Conservation (phyloP, 2,888 invertebrate species). For the Microctonus hyperodae region DNA sequence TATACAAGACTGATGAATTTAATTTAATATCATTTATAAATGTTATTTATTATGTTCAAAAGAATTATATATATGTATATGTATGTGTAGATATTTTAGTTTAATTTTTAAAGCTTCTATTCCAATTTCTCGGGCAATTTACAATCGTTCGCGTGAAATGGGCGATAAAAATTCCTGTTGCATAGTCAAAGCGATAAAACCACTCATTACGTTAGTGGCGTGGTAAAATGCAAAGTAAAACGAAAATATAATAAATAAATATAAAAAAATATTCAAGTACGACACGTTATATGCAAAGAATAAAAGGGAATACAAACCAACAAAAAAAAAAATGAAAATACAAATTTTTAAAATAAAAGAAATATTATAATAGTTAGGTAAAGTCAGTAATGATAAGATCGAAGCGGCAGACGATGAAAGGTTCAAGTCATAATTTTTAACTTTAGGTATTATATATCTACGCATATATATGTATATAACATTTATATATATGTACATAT, state of each 20-base stretch:
- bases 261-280: no score
- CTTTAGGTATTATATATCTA: neutral
- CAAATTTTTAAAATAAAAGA: no score
- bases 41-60: no score
- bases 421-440: neutral
- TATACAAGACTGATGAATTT: neutral
- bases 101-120: neutral
- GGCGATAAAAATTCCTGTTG: constrained; percentile 7
- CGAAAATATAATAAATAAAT: neutral
- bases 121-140: constrained; percentile 5
- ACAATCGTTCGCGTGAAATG: constrained; percentile 1
- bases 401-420: neutral
- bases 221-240: neutral
- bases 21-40: no score
- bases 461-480: neutral
- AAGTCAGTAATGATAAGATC: neutral
- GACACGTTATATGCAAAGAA: neutral
- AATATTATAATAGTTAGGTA: neutral
- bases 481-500: no score
- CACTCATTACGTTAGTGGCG: constrained; percentile 7
- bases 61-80: neutral
- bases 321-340: neutral
- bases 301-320: neutral
- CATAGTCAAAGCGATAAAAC: constrained; percentile 3
- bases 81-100: neutral